Base-by-base conservation (phyloP, 2,113 vertebrate species). In the Oxyura jamaicensis region DNA sequence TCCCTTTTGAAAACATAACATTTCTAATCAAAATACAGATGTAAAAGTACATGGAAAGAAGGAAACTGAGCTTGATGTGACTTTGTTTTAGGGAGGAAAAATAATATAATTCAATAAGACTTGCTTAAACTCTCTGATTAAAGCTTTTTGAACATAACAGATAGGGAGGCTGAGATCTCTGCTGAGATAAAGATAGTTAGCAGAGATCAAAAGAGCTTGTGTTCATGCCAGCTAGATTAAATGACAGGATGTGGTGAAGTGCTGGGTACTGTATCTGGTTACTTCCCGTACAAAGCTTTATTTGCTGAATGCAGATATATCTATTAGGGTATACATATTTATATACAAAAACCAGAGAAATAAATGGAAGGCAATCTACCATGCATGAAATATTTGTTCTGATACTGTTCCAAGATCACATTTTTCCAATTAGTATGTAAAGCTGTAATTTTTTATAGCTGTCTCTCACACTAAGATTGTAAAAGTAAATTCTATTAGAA, bases 201-300 rank as follows among this genome's bases (percentile, higher is more conserved):
- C 82, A 88, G 31, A 97, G 95, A 98, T 97, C 96, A 98, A 98
- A 98, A 97, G 93, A 69, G 81, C 76, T 88, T 83, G 50, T 78
- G 79, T 53, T 81, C 74, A 69, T 95, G 92, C 95, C 95, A 97
- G 16, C 73, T 82, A 77, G 96, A 97, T 97, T 97, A 95, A 97
- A 93, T 96, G 88, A 88, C 97, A 98, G 97, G 97, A 97, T 97
- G 93, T 96, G 93, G 80, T 94, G 48, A 93, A 90, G 63, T 80
- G 73, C 91, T 92, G 74, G 72, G 55, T 88, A 86, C 80, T 56
- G 3, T 94, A 96, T 96, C 96, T 91, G 92, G 83, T 97, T 97
- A 96, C 93, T 97, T 97, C 71, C 87, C 60, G 60, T 52, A 88
- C 18, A 92, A 83, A 26, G 82, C 33, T 55, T 86, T 95, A 91